Conservation (phyloP, 2,113 vertebrate genomes). For the Toxotes chatareus region DNA sequence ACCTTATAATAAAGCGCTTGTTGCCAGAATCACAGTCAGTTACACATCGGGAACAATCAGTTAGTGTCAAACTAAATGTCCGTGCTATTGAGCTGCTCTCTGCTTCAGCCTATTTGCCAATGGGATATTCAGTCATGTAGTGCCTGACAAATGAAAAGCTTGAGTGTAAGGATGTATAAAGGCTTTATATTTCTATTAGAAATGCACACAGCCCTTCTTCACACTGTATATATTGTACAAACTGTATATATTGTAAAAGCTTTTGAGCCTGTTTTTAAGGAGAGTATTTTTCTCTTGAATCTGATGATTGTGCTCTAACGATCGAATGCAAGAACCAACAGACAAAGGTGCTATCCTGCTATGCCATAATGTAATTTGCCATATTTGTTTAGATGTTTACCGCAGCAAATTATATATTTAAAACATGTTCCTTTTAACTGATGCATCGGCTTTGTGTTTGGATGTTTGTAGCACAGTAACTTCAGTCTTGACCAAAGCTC, state of each 20-base stretch:
- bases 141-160: conserved; percentile 34
- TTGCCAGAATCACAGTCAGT: conserved; percentile 36
- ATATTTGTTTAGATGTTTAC: conserved; percentile 32
- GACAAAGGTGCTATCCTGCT: conserved; percentile 41
- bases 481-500: conserved; percentile 24
- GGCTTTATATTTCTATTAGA: conserved; percentile 61
- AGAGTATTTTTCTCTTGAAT: conserved; percentile 60
- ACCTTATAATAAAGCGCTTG: conserved; percentile 30
- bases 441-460: conserved; percentile 1
- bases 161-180: conserved; percentile 17
- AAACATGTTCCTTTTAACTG: neutral
- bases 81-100: conserved; percentile 15
- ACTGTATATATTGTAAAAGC: conserved; percentile 57
- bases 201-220: conserved; percentile 4
- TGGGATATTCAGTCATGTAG: conserved; percentile 5
- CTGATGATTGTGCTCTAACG: conserved; percentile 46
- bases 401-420: neutral
- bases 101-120: conserved; percentile 23
- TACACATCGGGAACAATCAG: conserved; percentile 24
- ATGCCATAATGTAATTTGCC: conserved; percentile 22
- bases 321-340: conserved; percentile 19
- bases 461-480: neutral
- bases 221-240: conserved; percentile 27
- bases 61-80: conserved; percentile 26
- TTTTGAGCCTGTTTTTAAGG: conserved; percentile 49